These are phyloP conservation scores for Crotalus adamanteus DNA, from an alignment of 2,797 vertebrate species.

Conservation along the genomic window DNA sequence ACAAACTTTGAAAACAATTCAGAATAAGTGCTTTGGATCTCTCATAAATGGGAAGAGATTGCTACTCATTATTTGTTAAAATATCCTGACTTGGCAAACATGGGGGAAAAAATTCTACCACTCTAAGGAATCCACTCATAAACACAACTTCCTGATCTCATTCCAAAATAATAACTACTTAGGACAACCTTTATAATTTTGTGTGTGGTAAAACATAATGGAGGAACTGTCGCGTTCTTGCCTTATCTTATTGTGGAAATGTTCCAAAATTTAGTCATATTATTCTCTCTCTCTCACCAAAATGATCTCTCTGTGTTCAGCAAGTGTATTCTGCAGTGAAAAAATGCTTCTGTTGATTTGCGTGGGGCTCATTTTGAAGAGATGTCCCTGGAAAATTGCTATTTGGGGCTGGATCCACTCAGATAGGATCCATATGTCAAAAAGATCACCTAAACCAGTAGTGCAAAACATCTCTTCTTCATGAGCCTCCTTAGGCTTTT, in stretches of 20 bases:
- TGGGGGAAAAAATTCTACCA: neutral
- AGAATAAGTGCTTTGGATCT: neutral
- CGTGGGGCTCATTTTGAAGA: neutral
- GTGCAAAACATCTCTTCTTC: neutral
- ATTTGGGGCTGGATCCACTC: neutral
- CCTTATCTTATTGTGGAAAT: neutral
- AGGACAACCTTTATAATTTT: neutral
- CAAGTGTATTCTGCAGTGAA: neutral
- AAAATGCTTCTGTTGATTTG: neutral
- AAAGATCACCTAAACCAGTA: neutral
- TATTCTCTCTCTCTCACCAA: neutral
- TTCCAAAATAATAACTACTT: neutral
- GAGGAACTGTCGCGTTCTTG: neutral
- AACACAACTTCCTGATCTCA: neutral
- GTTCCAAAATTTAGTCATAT: neutral
- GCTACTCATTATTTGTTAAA: neutral
- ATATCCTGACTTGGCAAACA: neutral
- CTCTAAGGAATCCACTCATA: neutral
- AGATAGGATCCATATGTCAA: neutral
- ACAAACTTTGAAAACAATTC: neutral
- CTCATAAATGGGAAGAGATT: neutral
- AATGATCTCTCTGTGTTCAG: neutral
- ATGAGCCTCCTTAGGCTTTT: neutral
- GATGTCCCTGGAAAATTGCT: neutral
- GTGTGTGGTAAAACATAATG: neutral